Base-by-base conservation (phyloP, 2,113 vertebrate genomes). In the Rhinoderma darwinii region DNA sequence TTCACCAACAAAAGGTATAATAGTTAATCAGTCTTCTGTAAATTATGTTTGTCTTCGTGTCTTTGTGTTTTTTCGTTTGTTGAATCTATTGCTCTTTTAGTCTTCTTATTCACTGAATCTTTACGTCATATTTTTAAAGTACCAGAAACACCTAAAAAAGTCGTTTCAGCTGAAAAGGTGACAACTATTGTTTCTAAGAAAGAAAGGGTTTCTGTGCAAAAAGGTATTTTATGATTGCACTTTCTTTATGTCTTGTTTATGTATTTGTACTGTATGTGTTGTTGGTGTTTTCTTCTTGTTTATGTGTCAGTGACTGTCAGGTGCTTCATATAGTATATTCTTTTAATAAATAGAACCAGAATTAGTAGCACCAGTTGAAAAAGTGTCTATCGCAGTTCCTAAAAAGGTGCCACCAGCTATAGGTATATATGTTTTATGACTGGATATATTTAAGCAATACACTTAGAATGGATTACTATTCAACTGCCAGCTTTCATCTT, bases 321-420 rank as follows among this genome's bases (percentile, higher is more conserved):
- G 20, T 74, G 44, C 15, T 22, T 66, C 17, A 68, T 18, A 54
- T 0, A 72, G 12, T 61, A 39, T 35, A 56, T 82, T 82, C 32
- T 73, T 84, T 59, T 75, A 74, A 73, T 84, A 72, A 72, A 25
- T 50, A 84, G 82, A 74, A 78, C 91, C 92, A 70, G 95, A 94
- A 92, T 94, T 94, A 89, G 92, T 91, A 84, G 89, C 89, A 80
- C 94, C 93, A 89, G 94, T 93, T 86, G 93, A 95, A 94, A 94
- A 93, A 89, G 91, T 93, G 86, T 89, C 93, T 25, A 74, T 88
- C 80, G 89, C 88, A 37, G 82, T 90, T 74, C 91, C 90, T 83
- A 94, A 93, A 89, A 94, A 84, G 43, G 70, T 84, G 37, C 22
- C 86, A 83, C 66, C 72, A 88, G 44, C 22, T 81, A 84, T 85